Percentiles rank a stretch among this genome's conserved stretches.
Evolutionary conservation across 2,888 invertebrate genomes (phyloP).

Genomic region (Sylvicola fuscatus): DNA sequence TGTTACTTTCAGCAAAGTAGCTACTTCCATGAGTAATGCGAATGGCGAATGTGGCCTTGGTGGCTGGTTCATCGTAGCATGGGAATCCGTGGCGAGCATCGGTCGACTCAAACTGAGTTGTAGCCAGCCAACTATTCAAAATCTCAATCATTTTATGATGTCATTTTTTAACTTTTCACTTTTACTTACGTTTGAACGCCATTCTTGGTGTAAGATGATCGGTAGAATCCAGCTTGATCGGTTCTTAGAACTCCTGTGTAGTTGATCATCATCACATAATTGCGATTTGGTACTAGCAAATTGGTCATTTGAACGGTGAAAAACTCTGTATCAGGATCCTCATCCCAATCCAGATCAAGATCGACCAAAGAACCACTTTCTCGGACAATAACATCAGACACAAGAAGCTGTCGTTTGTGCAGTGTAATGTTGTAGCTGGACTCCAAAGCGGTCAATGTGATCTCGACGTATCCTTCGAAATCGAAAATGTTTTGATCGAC

Average conservation of each 20-base stretch:
- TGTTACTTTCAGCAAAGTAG: slow-evolving; percentile 19
- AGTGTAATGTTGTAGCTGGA: slow-evolving; percentile 22
- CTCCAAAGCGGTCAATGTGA: slow-evolving; percentile 9
- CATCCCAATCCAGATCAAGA: neutral
- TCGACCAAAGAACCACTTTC: neutral
- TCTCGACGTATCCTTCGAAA: slow-evolving; percentile 14
- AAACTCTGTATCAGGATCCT: slow-evolving; percentile 5
- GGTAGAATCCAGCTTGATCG: slow-evolving; percentile 41
- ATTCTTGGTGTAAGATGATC: slow-evolving; percentile 29
- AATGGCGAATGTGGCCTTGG: slow-evolving; percentile 40
- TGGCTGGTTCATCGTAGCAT: slow-evolving; percentile 43
- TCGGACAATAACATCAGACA: neutral
- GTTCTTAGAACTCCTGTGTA: slow-evolving; percentile 34
- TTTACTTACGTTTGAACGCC: slow-evolving; percentile 9
- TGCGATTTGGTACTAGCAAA: slow-evolving; percentile 4
- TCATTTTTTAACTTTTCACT: neutral
- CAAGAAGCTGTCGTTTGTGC: slow-evolving; percentile 5
- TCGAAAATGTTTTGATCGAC: slow-evolving; percentile 13
- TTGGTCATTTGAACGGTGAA: slow-evolving; percentile 1
- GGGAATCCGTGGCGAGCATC: slow-evolving; percentile 49
- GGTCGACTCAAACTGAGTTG: slow-evolving; percentile 46
- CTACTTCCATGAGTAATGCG: slow-evolving; percentile 14
- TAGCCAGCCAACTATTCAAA: slow-evolving; percentile 26
- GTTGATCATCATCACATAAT: slow-evolving; percentile 29
- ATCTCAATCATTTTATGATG: neutral